Base-by-base conservation (phyloP, 1,140 invertebrate species). In the Drosophila nasuta region DNA sequence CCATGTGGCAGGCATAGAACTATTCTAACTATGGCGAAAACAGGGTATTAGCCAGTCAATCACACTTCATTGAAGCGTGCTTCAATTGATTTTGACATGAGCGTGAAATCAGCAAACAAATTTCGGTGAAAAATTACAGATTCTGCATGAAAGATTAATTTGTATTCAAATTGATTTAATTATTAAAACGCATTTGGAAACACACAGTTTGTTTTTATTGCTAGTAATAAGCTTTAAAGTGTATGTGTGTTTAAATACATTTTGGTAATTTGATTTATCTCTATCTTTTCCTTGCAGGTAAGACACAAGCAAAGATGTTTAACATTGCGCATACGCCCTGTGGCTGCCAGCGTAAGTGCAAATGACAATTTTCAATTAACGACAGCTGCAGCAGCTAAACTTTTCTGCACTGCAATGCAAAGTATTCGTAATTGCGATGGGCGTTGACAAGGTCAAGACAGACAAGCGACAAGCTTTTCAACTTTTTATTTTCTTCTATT, bases 381-480 rank as follows among this genome's bases (percentile, higher is more conserved):
- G 60, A 46, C n/a, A 45, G 75, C 52, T 57, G 64, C 20, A 25
- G 45, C 13, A 51, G n/a, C n/a, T 38, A 72, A 43, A 71, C 66
- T 66, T 77, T 77, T 83, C 57, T 25, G 20, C 20, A 80, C 52
- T 72, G 63, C 66, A 71, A 62, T 33, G n/a, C 15, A 51, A 13
- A 6, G 6, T 5, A 15, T 25, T n/a, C 20, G n/a, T 15, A 54
- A 30, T 30, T 54, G 17, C n/a, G 52, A 45, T 75, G 69, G 69
- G 71, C 71, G 75, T 71, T 59, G 38, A 70, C 81, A 83, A 83
- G 81, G 81, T 80, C 81, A 85, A 85, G 73, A 81, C 62, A 69
- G 51, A 54, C 28, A 33, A 54, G 51, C 15, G 51, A 52, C 28
- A 13, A 52, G 51, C 13, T 17, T 77, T 77, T 57, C 65, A 45